Percentiles rank a stretch among this genome's conserved stretches.
Evolutionary conservation across 1,140 invertebrate genomes (phyloP).

Genomic region (Drosophila sulfurigaster): DNA sequence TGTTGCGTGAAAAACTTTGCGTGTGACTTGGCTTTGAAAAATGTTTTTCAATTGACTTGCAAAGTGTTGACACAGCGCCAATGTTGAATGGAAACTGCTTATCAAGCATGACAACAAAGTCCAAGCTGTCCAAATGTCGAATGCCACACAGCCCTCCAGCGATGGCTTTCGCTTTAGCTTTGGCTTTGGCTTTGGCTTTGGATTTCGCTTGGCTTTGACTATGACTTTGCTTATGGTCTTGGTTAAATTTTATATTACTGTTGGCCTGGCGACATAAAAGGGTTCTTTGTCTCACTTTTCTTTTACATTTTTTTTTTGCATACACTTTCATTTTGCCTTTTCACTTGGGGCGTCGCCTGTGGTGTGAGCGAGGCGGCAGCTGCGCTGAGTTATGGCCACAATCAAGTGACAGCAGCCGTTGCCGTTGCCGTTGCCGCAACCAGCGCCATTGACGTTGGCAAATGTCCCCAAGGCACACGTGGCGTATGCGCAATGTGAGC

Average conservation of each 20-base stretch:
- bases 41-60: slow-evolving; percentile 55
- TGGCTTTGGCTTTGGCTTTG: slow-evolving; percentile 3
- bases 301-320: neutral
- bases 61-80: slow-evolving; percentile 39
- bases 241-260: neutral
- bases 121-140: neutral
- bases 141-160: neutral
- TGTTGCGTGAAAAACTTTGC: slow-evolving; percentile 30
- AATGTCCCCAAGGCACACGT: neutral
- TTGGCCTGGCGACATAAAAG: slow-evolving; percentile 12
- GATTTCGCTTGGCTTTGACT: neutral
- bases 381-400: slow-evolving; percentile 7
- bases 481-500: slow-evolving; percentile 46
- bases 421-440: neutral
- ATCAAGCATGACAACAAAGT: slow-evolving; percentile 42
- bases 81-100: slow-evolving; percentile 45
- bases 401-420: neutral
- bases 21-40: slow-evolving; percentile 24
- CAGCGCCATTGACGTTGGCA: neutral
- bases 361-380: slow-evolving; percentile 8
- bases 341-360: neutral
- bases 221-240: neutral
- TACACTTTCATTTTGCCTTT: neutral
- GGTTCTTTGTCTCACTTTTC: neutral
- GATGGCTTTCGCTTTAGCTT: neutral